Evolutionary conservation across 2,797 vertebrate genomes (phyloP).

Genomic region (Bovichtus variegatus): DNA sequence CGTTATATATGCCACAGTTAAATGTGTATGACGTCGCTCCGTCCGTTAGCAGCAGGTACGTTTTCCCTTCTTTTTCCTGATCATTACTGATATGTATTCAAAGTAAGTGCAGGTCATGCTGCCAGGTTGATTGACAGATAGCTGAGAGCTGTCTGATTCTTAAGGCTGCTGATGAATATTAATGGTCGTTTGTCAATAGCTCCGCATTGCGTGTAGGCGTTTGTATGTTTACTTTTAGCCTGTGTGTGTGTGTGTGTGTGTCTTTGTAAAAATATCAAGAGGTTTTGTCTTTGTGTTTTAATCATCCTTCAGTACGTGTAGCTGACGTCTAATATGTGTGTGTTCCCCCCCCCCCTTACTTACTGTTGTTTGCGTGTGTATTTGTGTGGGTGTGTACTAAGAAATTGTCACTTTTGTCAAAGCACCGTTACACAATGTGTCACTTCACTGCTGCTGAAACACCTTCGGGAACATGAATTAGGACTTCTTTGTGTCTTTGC

Average conservation of each 20-base stretch:
- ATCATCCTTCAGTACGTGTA: neutral
- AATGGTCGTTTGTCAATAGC: slow-evolving; percentile 51
- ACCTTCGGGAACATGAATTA: slow-evolving; percentile 17
- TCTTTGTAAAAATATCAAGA: neutral
- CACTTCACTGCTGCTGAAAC: slow-evolving; percentile 18
- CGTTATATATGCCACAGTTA: no score
- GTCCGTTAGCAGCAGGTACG: neutral
- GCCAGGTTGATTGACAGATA: slow-evolving; percentile 58
- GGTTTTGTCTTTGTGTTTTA: neutral
- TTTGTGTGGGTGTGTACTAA: slow-evolving; percentile 19
- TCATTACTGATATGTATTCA: slow-evolving; percentile 48
- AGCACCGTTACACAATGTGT: slow-evolving; percentile 24
- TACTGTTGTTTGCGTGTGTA: neutral
- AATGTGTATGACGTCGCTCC: neutral
- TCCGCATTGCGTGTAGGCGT: slow-evolving; percentile 16
- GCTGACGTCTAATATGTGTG: slow-evolving; percentile 7
- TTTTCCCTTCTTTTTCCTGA: neutral
- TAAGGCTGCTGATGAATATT: slow-evolving; percentile 55
- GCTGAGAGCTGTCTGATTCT: slow-evolving; percentile 26
- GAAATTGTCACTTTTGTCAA: slow-evolving; percentile 25
- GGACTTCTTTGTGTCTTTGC: slow-evolving; percentile 13
- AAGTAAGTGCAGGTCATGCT: neutral
- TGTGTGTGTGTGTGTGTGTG: neutral
- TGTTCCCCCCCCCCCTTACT: neutral
- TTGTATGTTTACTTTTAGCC: slow-evolving; percentile 12